Evolutionary conservation across 2,888 invertebrate genomes (phyloP), one percentile per base, ranked within the genome.

Genomic region (Taphrorychus bicolor): DNA sequence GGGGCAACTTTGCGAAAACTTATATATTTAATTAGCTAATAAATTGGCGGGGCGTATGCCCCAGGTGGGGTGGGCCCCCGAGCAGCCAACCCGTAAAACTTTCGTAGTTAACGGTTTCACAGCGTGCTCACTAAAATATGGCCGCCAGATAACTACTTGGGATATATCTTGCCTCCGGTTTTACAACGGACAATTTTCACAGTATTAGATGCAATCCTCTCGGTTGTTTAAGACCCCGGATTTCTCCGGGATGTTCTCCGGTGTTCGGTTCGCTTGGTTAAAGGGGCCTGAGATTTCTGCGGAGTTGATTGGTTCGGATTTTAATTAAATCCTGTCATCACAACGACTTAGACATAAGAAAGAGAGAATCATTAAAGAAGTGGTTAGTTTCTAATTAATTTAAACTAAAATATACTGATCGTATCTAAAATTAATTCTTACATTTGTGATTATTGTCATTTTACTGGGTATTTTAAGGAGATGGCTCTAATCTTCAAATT

Each of bases 61-160:
- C 45, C 17, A 45, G 45, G 45, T 45, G 45, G 45, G 17, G 16
- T 5, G 32, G 11, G 11, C 45, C 45, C 45, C 45, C 45, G 45
- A 17, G 45, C 45, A 11, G 14, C 45, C n/a, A n/a, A n/a, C 45
- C 14, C 5, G 17, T 45, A 45, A 45, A 45, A 45, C 45, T 45
- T 45, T 45, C 45, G 45, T 45, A 45, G 45, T 45, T 45, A 45
- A 45, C 45, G 45, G 45, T 45, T 45, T 45, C 45, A 45, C 45
- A 45, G 45, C 45, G 45, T 17, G 17, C 45, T 45, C 17, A 45
- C 45, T 45, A 45, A 45, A 45, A 45, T 45, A 45, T 45, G 45
- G 45, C 45, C 17, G 16, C 17, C 16, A 17, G 17, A 45, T 14
- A 45, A 16, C 14, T 16, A 2, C 17, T 45, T 16, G 45, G 17